Conservation (phyloP, 2,888 invertebrate genomes). For the Drosophila meridionalis region DNA sequence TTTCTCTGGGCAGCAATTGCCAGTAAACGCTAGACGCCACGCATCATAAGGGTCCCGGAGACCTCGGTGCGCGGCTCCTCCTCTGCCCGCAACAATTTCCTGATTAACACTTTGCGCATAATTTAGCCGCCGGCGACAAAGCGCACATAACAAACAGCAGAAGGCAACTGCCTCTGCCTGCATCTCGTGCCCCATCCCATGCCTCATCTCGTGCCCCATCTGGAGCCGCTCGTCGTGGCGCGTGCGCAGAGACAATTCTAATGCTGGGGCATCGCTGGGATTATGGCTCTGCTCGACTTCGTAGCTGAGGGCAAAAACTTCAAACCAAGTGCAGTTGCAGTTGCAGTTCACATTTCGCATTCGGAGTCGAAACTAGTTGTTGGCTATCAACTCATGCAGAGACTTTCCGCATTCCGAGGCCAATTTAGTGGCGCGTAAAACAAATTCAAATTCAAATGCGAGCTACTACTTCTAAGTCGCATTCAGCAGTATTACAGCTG, state of each 20-base stretch:
- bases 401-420: slow-evolving; percentile 82
- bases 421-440: slow-evolving; percentile 81
- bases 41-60: slow-evolving; percentile 60
- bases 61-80: neutral
- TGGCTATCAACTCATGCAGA: slow-evolving; percentile 29
- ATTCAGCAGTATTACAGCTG: slow-evolving; percentile 33
- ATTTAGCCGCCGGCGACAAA: slow-evolving; percentile 79
- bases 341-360: slow-evolving; percentile 40
- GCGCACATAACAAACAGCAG: slow-evolving; percentile 72
- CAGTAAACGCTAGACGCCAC: slow-evolving; percentile 49
- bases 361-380: slow-evolving; percentile 58
- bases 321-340: slow-evolving; percentile 30
- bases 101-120: slow-evolving; percentile 84
- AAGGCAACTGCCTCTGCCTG: slow-evolving; percentile 49
- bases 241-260: slow-evolving; percentile 78
- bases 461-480: slow-evolving; percentile 24
- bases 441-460: slow-evolving; percentile 46
- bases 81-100: slow-evolving; percentile 74
- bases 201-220: slow-evolving; percentile 6
- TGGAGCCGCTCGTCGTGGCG: slow-evolving; percentile 51
- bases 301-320: slow-evolving; percentile 75
- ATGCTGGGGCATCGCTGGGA: slow-evolving; percentile 62
- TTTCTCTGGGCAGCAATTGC: slow-evolving; percentile 49
- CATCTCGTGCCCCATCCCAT: slow-evolving; percentile 52
- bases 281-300: slow-evolving; percentile 54